Percentiles rank a stretch among this genome's conserved stretches.
phyloP scores from a whole-genome alignment of 2,797 vertebrate species.

The Halcyon chelicuti region DNA sequence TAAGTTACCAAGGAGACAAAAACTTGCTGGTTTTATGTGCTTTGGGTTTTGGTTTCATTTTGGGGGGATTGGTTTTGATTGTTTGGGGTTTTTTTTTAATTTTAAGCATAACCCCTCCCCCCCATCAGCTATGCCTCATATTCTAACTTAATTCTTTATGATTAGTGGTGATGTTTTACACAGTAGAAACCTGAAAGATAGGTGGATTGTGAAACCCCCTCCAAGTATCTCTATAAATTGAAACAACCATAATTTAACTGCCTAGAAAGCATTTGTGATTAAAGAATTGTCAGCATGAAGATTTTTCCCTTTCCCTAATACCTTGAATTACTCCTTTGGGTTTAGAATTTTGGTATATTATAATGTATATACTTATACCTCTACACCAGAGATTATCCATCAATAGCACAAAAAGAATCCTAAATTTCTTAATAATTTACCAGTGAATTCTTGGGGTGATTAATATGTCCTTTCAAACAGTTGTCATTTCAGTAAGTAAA shows the following conservation, averaged over 20 bases:
- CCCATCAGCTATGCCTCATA: background rate
- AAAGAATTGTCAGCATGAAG: background rate
- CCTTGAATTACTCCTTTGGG: background rate
- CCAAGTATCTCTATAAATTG: background rate
- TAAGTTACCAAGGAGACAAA: constrained; percentile 80
- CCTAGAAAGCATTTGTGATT: background rate
- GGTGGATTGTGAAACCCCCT: background rate
- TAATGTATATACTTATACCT: background rate
- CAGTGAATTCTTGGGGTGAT: background rate
- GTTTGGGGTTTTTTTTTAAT: background rate
- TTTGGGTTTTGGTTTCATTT: background rate
- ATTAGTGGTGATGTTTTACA: background rate
- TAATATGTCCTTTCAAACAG: background rate
- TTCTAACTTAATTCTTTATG: background rate
- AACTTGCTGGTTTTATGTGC: constrained; percentile 21
- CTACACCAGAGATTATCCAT: background rate
- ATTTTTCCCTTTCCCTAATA: background rate
- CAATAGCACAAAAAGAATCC: constrained; percentile 16
- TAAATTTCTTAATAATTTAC: background rate
- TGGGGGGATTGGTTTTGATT: background rate
- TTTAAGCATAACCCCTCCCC: background rate
- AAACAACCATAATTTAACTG: background rate
- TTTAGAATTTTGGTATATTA: background rate
- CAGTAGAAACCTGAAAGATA: background rate
- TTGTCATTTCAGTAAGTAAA: background rate